phyloP scores from a whole-genome alignment of 2,888 invertebrate species.

The Orchesellides sinensis region DNA sequence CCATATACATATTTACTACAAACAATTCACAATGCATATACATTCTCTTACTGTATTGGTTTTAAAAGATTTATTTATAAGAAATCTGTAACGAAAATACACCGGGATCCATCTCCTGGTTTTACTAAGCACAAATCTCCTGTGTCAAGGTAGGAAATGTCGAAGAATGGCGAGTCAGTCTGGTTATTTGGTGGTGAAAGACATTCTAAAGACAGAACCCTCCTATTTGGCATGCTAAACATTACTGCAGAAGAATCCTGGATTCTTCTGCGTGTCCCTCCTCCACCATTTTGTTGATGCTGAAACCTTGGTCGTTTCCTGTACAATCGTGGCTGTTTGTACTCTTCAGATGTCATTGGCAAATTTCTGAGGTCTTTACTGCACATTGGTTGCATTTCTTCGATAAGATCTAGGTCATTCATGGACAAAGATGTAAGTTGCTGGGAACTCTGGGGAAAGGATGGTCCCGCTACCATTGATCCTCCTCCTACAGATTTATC shows the following conservation, averaged over 20 bases:
- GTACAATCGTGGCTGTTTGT: conserved; percentile 66
- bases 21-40: background rate
- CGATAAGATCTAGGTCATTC: conserved; percentile 68
- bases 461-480: background rate
- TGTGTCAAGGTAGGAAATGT: conserved; percentile 68
- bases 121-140: conserved; percentile 67
- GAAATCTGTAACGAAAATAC: conserved; percentile 70
- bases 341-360: conserved; percentile 54
- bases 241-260: conserved; percentile 27
- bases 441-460: conserved; percentile 21
- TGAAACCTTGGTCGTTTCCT: conserved; percentile 64
- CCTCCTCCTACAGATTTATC: conserved; percentile 7
- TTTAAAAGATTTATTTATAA: conserved; percentile 40
- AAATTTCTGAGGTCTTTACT: conserved; percentile 41
- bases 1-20: background rate
- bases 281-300: background rate
- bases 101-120: conserved; percentile 66
- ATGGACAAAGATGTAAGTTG: conserved; percentile 65
- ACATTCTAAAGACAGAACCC: conserved; percentile 66
- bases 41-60: background rate
- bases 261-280: conserved; percentile 10
- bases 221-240: conserved; percentile 60
- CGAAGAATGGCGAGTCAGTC: conserved; percentile 65
- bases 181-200: conserved; percentile 56
- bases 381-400: conserved; percentile 51